Evolutionary conservation across 2,797 vertebrate genomes (phyloP), one percentile per base, ranked within the genome.

Genomic region (Apogon talboti): DNA sequence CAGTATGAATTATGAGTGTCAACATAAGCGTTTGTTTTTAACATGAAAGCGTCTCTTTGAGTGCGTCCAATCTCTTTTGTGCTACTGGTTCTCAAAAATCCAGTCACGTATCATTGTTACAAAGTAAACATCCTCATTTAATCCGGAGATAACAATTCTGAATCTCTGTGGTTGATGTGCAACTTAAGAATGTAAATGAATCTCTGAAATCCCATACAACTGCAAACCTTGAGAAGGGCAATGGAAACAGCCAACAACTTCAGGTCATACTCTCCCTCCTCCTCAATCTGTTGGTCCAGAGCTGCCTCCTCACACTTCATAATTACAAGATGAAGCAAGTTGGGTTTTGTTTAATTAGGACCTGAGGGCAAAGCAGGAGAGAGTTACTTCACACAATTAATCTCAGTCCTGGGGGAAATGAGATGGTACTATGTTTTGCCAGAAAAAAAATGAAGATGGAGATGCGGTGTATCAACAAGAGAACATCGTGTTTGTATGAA

Each of bases 271-370:
- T 72, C 30, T 18, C 51, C 56, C 46, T 60, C 59, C 28, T 58
- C 56, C 45, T 75, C 65, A n/a, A 58, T 70, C 37, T 74, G 76
- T 69, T 75, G 0, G 57, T 68, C 69, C 66, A 45, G 47, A 83
- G 51, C 8, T 12, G 66, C 24, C 62, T 55, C 43, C 43, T 60
- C 46, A 50, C 64, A 43, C 59, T 85, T 87, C 76, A 74, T 89
- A 79, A 87, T 81, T 68, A 85, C 12, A 5, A 72, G 56, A 76
- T 62, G 61, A 78, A 77, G 73, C 56, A 15, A 73, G 85, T 50
- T 69, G 63, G 76, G 62, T 61, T 83, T 42, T 28, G n/a, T 74
- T 76, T 92, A 92, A 91, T 92, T 86, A 85, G 65, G 78, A 85
- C 80, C 69, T 75, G 67, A 81, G 85, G 76, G 83, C 59, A 71